phyloP scores from a whole-genome alignment of 2,888 invertebrate genomes.

The Coelopa pilipes region DNA sequence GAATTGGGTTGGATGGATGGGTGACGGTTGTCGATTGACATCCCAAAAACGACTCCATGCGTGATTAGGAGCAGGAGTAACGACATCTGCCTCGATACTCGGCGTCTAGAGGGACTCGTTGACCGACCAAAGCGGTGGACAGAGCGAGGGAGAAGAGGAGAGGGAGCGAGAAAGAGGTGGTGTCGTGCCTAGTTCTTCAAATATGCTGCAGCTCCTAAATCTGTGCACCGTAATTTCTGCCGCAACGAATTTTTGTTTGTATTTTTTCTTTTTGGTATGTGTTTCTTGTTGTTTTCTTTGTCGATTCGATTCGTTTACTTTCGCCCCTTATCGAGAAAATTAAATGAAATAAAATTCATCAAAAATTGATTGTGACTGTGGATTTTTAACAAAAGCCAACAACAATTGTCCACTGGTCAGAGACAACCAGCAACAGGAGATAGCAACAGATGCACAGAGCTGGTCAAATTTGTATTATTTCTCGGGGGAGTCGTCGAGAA shows the following conservation, averaged over 20 bases:
- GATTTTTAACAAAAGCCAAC: background rate
- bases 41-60: no score
- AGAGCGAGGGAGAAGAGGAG: no score
- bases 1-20: no score
- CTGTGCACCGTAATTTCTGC: constrained; percentile 58
- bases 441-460: background rate
- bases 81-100: no score
- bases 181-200: background rate
- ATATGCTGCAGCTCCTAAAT: constrained; percentile 18
- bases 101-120: no score
- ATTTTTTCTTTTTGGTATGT: background rate
- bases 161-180: no score
- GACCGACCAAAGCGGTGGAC: no score
- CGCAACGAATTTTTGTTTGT: constrained; percentile 37
- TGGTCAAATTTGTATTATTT: background rate
- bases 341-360: constrained; percentile 9
- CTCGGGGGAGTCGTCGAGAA: no score
- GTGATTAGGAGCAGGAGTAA: no score
- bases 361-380: background rate
- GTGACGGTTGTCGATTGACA: no score
- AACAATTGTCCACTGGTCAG: background rate
- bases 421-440: background rate
- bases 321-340: constrained; percentile 28
- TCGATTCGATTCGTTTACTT: background rate
- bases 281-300: background rate